These are phyloP conservation scores for Xanthia togata DNA, from an alignment of 2,888 invertebrate species.

Conservation along the genomic window DNA sequence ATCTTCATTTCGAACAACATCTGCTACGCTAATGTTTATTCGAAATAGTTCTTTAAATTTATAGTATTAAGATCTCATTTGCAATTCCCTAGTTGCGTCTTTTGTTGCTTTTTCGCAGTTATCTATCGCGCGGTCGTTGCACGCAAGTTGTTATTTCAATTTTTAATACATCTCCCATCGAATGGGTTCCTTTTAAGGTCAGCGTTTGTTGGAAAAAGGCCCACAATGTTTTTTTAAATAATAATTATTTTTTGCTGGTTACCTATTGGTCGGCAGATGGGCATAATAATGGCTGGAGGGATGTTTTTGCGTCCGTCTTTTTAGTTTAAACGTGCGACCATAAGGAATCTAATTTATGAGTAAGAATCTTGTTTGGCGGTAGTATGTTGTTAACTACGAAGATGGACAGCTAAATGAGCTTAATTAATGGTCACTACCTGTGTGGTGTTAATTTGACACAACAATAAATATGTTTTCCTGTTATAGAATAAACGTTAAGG, in stretches of 20 bases:
- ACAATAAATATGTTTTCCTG: not conserved
- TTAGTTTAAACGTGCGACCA: constrained; percentile 46
- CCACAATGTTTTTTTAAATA: constrained; percentile 74
- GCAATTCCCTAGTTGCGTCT: constrained; percentile 75
- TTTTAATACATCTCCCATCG: constrained; percentile 86
- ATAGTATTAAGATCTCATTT: constrained; percentile 85
- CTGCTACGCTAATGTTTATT: constrained; percentile 87
- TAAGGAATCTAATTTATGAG: constrained; percentile 68
- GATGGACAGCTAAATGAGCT: constrained; percentile 36
- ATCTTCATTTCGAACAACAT: constrained; percentile 89
- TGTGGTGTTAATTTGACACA: constrained; percentile 35
- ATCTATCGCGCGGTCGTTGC: constrained; percentile 83
- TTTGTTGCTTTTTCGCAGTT: constrained; percentile 79
- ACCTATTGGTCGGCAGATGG: constrained; percentile 81
- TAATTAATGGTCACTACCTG: constrained; percentile 15
- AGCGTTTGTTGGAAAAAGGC: constrained; percentile 77
- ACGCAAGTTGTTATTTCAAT: constrained; percentile 86
- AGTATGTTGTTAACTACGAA: not conserved
- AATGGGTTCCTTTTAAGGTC: constrained; percentile 85
- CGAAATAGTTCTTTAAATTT: constrained; percentile 88
- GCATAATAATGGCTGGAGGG: constrained; percentile 55
- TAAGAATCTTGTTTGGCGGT: constrained; percentile 28
- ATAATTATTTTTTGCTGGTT: constrained; percentile 77
- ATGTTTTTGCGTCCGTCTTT: constrained; percentile 56
- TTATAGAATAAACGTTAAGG: not conserved